These are phyloP conservation scores for Malurus alboscapulatus DNA, from an alignment of 2,113 vertebrate genomes.

Conservation along the genomic window DNA sequence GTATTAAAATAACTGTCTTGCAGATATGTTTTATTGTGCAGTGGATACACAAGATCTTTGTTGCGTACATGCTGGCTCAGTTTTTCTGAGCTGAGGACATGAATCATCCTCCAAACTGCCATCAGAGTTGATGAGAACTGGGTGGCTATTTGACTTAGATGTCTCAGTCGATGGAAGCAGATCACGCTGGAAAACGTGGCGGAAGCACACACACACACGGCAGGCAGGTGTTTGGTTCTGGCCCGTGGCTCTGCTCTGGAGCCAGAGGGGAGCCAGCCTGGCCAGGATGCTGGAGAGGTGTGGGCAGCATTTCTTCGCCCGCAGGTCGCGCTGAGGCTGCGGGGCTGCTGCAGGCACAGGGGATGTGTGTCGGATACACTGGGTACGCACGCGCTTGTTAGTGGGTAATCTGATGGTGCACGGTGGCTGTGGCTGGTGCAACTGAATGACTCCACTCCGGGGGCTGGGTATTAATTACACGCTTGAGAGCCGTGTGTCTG, in stretches of 20 bases:
- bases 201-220: background rate
- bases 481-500: conserved; percentile 37
- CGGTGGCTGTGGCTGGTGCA: background rate
- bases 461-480: conserved; percentile 56
- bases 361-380: background rate
- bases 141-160: background rate
- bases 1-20: conserved; percentile 29
- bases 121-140: background rate
- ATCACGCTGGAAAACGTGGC: background rate
- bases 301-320: background rate
- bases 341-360: background rate
- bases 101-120: background rate
- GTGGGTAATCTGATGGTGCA: background rate
- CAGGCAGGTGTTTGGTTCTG: rapidly evolving
- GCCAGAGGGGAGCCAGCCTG: background rate
- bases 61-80: conserved; percentile 4
- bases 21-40: background rate
- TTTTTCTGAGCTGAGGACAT: conserved; percentile 25
- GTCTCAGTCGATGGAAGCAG: background rate
- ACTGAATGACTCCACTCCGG: background rate
- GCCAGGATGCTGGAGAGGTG: background rate
- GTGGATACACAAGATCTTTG: background rate
- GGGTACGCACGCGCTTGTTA: background rate
- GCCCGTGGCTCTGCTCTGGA: background rate
- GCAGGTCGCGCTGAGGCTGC: rapidly evolving